Conservation (phyloP, 2,888 invertebrate genomes). For the Priocnemis perturbator region DNA sequence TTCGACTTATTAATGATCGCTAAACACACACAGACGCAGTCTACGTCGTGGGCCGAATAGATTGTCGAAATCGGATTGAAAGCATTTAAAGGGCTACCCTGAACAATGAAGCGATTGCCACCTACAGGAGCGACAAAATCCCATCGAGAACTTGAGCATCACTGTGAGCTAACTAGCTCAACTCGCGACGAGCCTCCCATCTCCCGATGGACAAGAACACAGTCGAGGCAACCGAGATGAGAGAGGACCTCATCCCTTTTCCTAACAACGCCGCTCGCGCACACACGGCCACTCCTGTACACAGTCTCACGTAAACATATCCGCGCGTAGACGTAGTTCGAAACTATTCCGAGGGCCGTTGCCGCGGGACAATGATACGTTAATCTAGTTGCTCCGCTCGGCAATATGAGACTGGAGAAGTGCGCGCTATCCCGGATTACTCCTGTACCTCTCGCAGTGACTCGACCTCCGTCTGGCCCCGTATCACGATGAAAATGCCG, state of each 20-base stretch:
- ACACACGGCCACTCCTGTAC: neutral
- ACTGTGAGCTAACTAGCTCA: conserved; percentile 42
- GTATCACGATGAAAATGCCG: conserved; percentile 16
- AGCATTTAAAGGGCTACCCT: too few species aligned
- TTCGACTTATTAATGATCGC: too few species aligned
- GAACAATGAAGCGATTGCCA: conserved; percentile 28
- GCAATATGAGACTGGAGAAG: conserved; percentile 23
- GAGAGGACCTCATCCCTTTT: conserved; percentile 5
- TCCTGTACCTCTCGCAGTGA: conserved; percentile 8
- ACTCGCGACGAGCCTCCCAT: conserved; percentile 32
- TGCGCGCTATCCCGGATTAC: conserved; percentile 27
- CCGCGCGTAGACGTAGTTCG: conserved; percentile 16
- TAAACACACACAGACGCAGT: too few species aligned
- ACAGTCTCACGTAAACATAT: neutral
- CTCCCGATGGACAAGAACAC: conserved; percentile 28
- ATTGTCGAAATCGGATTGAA: too few species aligned
- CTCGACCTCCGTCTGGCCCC: conserved; percentile 14
- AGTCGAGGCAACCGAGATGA: neutral
- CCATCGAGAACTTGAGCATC: conserved; percentile 49
- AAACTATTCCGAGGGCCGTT: conserved; percentile 24
- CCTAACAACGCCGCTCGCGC: neutral
- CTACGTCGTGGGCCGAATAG: too few species aligned
- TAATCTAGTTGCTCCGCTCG: conserved; percentile 36
- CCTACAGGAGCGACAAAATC: conserved; percentile 50
- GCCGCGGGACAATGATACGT: conserved; percentile 45